Conservation (phyloP, 2,113 vertebrate species). For the Chlorodrepanis virens region DNA sequence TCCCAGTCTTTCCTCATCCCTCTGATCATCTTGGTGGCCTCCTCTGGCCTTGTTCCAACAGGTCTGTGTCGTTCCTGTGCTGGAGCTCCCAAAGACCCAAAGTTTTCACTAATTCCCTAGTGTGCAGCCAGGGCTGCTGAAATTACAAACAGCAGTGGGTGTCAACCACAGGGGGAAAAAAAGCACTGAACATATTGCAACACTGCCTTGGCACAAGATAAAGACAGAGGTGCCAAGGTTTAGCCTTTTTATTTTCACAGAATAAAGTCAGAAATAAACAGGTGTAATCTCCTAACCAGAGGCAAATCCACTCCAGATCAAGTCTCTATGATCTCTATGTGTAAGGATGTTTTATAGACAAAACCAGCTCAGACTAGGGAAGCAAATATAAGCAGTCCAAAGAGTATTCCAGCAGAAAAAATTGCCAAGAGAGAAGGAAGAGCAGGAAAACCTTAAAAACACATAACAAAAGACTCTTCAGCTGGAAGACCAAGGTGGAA, state of each 20-base stretch:
- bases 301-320: neutral
- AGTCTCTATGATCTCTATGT: rapidly evolving
- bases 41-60: neutral
- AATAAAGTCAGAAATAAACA: neutral
- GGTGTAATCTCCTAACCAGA: neutral
- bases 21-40: neutral
- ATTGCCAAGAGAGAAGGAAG: neutral
- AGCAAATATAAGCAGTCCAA: neutral
- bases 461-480: rapidly evolving
- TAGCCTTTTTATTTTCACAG: neutral
- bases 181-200: neutral
- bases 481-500: neutral
- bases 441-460: neutral
- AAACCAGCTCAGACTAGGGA: neutral
- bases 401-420: neutral
- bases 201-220: neutral
- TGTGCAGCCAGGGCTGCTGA: neutral
- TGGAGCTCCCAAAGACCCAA: rapidly evolving
- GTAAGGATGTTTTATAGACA: neutral
- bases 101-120: neutral
- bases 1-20: neutral
- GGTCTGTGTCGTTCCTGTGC: neutral
- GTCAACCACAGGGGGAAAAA: neutral
- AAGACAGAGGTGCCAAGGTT: neutral
- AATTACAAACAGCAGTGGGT: neutral